These are phyloP conservation scores for Catagonus wagneri DNA, from an alignment of 2,113 vertebrate genomes.

Conservation along the genomic window DNA sequence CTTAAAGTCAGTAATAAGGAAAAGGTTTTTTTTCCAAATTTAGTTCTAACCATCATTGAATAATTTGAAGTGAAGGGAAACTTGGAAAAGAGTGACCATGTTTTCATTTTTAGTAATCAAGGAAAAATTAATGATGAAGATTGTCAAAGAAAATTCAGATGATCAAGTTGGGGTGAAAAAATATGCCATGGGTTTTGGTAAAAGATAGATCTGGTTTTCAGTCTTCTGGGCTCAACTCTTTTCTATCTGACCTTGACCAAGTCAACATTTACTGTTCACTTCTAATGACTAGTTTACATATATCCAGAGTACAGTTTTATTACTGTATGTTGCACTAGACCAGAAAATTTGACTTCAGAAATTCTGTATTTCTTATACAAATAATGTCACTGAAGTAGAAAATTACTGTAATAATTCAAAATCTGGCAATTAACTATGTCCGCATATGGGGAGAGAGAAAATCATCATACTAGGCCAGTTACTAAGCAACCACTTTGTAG, in stretches of 20 bases:
- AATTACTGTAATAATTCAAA: slow-evolving; percentile 64
- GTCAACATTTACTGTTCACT: background rate
- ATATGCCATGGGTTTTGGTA: background rate
- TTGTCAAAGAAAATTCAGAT: background rate
- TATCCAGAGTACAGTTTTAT: background rate
- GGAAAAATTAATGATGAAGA: background rate
- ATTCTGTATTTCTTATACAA: slow-evolving; percentile 48
- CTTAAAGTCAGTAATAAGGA: background rate
- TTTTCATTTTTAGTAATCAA: background rate
- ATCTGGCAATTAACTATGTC: slow-evolving; percentile 66
- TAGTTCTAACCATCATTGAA: background rate
- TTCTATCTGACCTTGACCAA: slow-evolving; percentile 15
- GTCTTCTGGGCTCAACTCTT: background rate
- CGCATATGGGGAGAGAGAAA: slow-evolving; percentile 55
- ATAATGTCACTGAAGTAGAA: slow-evolving; percentile 71
- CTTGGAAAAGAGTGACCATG: rapidly evolving
- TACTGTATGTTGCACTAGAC: background rate
- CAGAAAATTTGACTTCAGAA: slow-evolving; percentile 54
- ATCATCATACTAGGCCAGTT: slow-evolving; percentile 67
- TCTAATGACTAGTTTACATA: background rate
- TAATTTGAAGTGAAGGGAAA: slow-evolving; percentile 2
- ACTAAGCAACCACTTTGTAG: slow-evolving; percentile 70
- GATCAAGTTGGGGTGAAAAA: background rate
- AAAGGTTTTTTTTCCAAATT: background rate
- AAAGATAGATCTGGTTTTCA: background rate